Base-by-base conservation (phyloP, 2,113 vertebrate species). In the Tragulus kanchil region DNA sequence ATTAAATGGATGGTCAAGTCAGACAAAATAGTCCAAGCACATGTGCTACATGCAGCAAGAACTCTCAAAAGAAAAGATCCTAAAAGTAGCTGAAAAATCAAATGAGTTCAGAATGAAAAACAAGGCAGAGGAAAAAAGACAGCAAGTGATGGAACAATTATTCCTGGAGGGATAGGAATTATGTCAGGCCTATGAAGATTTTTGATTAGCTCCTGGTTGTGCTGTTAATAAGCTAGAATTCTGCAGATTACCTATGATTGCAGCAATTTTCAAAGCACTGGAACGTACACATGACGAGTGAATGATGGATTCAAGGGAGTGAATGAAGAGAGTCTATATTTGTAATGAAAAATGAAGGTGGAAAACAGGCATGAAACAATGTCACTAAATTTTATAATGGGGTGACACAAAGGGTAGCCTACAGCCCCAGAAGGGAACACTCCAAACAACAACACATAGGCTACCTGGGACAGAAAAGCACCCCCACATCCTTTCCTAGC, bases 171-270 rank as follows among this genome's bases (percentile, higher is more conserved):
- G 36, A 85, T 96, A 28, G 89, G 84, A 95, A 94, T 73, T 92
- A 15, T 83, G 88, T 90, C 3, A 5, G 90, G 71, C 48, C 95
- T 95, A 94, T 73, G 84, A 93, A 92, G 69, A 71, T 71, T 81
- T 82, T 94, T 95, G 92, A 93, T 97, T 97, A 95, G 83, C 84
- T 95, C 64, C 96, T 92, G 84, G 92, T 93, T 93, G 94, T 45
- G 79, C 62, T 61, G 77, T 86, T 97, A 96, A 97, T 97, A 96
- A 97, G 89, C 90, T 79, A 65, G 83, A 94, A 93, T 89, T 93
- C 89, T 95, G n/a, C 0, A 0, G 73, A 95, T 96, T 97, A 93
- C 93, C 79, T 95, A 62, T 92, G 89, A 97, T 90, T 77, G 84
- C 90, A 85, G 96, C 89, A 95, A 97, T 95, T 93, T 97, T 92